A percentile compares a stretch with the other conserved stretches of the same genome.
Conservation (phyloP, 2,888 invertebrate species). For the Cynaeus angustus region DNA sequence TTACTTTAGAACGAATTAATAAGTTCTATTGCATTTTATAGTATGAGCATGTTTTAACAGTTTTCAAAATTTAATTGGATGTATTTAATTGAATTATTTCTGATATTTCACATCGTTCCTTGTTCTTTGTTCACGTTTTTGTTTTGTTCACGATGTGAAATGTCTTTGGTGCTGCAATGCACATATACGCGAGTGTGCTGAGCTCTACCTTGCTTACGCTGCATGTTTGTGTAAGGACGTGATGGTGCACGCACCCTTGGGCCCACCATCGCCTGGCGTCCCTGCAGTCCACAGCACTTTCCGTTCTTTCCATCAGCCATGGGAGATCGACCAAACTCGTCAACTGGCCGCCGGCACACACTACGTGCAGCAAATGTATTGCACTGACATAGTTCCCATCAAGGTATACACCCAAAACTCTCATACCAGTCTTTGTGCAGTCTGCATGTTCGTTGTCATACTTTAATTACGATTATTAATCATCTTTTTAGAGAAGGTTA, state of each 20-base stretch:
- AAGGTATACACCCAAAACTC: constrained; percentile 69
- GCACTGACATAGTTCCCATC: constrained; percentile 75
- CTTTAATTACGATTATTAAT: constrained; percentile 31
- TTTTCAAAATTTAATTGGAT: constrained; percentile 44
- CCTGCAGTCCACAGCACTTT: constrained; percentile 73
- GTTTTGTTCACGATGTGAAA: constrained; percentile 20
- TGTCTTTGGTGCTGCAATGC: constrained; percentile 28
- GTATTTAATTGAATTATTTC: constrained; percentile 15
- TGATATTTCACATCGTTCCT: constrained; percentile 15
- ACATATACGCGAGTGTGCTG: constrained; percentile 47
- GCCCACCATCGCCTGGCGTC: constrained; percentile 69
- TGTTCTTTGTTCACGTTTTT: background rate
- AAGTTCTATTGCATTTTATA: constrained; percentile 35
- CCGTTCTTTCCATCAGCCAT: constrained; percentile 80
- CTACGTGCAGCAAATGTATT: constrained; percentile 69
- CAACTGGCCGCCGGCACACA: constrained; percentile 70
- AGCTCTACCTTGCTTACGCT: constrained; percentile 67
- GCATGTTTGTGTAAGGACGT: constrained; percentile 73
- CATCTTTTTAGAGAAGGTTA: constrained; percentile 26
- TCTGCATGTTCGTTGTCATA: constrained; percentile 47
- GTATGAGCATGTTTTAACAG: constrained; percentile 46
- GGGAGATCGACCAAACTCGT: constrained; percentile 79
- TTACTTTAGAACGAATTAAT: constrained; percentile 31
- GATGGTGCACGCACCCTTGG: constrained; percentile 71
- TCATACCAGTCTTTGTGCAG: constrained; percentile 53